Evolutionary conservation across 1,140 invertebrate genomes (phyloP).

Genomic region (Papilio dardanus): DNA sequence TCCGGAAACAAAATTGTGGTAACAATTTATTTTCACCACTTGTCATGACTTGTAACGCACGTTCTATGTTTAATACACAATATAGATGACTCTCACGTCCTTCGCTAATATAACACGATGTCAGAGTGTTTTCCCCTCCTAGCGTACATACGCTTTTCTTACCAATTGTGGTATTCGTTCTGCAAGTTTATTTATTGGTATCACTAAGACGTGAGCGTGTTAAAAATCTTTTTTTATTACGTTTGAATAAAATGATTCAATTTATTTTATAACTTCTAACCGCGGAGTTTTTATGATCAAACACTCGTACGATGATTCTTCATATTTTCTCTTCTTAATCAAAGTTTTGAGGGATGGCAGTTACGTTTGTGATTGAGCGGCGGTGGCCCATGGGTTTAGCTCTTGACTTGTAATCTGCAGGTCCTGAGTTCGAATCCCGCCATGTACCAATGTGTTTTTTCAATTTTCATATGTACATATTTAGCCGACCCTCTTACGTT

Average conservation of each 20-base stretch:
- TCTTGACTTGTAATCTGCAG: too few relatives aligned
- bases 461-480: too few relatives aligned
- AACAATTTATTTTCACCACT: conserved; percentile 51
- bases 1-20: conserved; percentile 38
- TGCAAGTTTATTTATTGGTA: conserved; percentile 32
- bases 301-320: background rate
- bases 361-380: background rate
- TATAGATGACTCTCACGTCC: conserved; percentile 66
- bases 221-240: conserved; percentile 1
- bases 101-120: conserved; percentile 62
- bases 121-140: conserved; percentile 39
- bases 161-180: conserved; percentile 33
- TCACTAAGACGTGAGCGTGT: conserved; percentile 27
- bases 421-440: too few relatives aligned
- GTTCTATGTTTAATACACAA: conserved; percentile 55
- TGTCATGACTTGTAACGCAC: conserved; percentile 49
- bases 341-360: background rate
- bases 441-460: too few relatives aligned
- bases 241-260: background rate
- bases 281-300: background rate
- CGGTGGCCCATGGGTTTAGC: too few relatives aligned
- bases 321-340: background rate
- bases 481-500: too few relatives aligned
- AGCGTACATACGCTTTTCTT: conserved; percentile 39
- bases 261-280: background rate